These are phyloP conservation scores for Anser brachyrhynchus DNA, from an alignment of 2,113 vertebrate species.

Conservation along the genomic window DNA sequence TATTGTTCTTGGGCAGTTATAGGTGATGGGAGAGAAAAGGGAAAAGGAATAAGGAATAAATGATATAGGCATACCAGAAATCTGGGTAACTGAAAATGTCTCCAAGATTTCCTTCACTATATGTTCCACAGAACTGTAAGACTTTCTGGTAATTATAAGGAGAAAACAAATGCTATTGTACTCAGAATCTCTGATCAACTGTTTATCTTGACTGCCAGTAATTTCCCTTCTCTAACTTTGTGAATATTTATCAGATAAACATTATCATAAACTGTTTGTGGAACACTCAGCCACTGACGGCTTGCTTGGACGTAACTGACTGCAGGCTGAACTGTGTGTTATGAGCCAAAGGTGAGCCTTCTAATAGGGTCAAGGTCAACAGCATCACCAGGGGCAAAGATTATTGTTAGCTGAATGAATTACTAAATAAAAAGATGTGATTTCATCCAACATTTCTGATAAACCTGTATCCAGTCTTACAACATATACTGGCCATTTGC, in stretches of 20 bases:
- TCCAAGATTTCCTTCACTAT: constrained; percentile 20
- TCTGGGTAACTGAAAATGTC: constrained; percentile 36
- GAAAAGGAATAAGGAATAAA: constrained; percentile 55
- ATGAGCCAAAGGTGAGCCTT: not conserved
- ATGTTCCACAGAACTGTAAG: not conserved
- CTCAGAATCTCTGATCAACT: not conserved
- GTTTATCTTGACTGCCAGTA: not conserved
- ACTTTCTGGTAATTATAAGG: not conserved
- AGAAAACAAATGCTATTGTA: constrained; percentile 16
- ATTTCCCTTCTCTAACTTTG: not conserved
- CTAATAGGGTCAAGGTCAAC: constrained; percentile 9
- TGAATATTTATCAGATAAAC: constrained; percentile 39
- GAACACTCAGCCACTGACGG: not conserved
- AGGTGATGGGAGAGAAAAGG: not conserved
- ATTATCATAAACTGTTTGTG: not conserved
- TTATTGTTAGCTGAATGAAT: not conserved
- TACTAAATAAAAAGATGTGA: not conserved
- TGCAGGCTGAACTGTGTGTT: not conserved
- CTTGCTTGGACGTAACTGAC: not conserved
- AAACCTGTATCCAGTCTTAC: not conserved
- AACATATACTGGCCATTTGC: not conserved
- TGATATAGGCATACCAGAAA: not conserved
- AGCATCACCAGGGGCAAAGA: not conserved
- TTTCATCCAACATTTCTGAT: not conserved
- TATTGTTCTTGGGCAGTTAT: not conserved